Evolutionary conservation across 2,888 invertebrate species (phyloP), one percentile per base, ranked within the genome.

Genomic region (Mellilla xanthometata): DNA sequence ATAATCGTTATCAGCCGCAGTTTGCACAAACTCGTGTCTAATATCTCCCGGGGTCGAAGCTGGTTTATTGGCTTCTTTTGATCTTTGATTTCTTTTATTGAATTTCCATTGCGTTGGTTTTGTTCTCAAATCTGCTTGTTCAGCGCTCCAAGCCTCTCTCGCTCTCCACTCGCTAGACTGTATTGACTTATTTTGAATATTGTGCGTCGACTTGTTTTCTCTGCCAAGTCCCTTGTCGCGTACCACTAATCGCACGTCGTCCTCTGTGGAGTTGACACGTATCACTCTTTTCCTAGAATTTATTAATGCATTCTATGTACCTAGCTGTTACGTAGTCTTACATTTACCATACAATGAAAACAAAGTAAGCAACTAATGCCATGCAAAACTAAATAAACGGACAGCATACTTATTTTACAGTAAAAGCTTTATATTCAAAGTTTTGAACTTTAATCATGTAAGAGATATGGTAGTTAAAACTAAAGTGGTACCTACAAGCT

Each of bases 61-160:
- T 26, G 89, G 83, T 64, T 90, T 88, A 39, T 88, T 79, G 54
- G 81, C 88, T 53, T 91, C 91, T 69, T 86, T 90, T 33, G 85
- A 86, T 66, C 79, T 80, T 58, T 83, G 85, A 59, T 92, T 92
- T 60, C 93, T 91, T 58, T 93, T 92, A 77, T 94, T 94, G 74
- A 94, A 94, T 67, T 93, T 93, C 94, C 94, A 94, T 64, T 93
- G 93, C 40, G 92, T 93, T 58, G 93, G 92, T 72, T 92, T 93
- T 61, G 93, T 93, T 79, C 92, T 90, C 72, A 91, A 87, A 83
- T 93, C 92, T 69, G 90, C 82, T 68, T 91, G 93, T 76, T 95
- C 95, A 27, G 95, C 95, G 67, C 95, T 95, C 96, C 96, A 96
- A 19, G 96, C 96, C 90, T 96, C 96, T 71, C 94, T 92, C 72